Base-by-base conservation (phyloP, 2,888 invertebrate genomes). In the Epirrhoe alternata region DNA sequence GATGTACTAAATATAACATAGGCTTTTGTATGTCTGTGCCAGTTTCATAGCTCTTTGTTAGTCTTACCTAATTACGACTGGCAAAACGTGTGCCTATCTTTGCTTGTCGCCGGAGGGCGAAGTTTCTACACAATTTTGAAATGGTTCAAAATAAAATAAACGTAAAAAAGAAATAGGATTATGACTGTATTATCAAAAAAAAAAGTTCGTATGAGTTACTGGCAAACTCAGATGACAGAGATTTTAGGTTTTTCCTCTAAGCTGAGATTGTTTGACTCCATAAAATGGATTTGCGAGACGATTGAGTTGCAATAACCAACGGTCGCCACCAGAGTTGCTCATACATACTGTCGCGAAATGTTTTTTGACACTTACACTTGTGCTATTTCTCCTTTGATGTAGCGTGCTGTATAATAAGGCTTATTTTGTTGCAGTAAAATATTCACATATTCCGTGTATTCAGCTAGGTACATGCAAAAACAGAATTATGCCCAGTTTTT, bases 401-500 rank as follows among this genome's bases (percentile, higher is more conserved):
- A 47, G 47, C 47, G 47, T 47, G 14, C 6, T 16, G 45, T 7
- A 47, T 47, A 47, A 47, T 14, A 47, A 16, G 2, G 4, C 57
- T 12, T 31, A 31, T 35, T 16, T 4, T 58, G 17, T 35, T 7
- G 49, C 49, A 50, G 38, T 59, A 16, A 47, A 52, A 51, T 16
- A 51, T 38, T 24, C n/a, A 6, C 38, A 42, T 24, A 12, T 51
- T 54, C 14, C 16, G 33, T 59, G 35, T 10, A 42, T 35, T 17
- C 17, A 16, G 54, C 49, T 51, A 57, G 33, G 53, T 69, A 64
- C 64, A 67, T 64, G 45, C 53, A 68, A 59, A 53, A 65, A 64
- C 73, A 73, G 74, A 70, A 58, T 64, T 24, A 68, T 64, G 50
- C 57, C 64, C 61, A 54, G 54, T 68, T 61, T 67, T 50, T 61